These are phyloP conservation scores for Psylliodes chrysocephalus DNA, from an alignment of 2,888 invertebrate species.

Conservation along the genomic window DNA sequence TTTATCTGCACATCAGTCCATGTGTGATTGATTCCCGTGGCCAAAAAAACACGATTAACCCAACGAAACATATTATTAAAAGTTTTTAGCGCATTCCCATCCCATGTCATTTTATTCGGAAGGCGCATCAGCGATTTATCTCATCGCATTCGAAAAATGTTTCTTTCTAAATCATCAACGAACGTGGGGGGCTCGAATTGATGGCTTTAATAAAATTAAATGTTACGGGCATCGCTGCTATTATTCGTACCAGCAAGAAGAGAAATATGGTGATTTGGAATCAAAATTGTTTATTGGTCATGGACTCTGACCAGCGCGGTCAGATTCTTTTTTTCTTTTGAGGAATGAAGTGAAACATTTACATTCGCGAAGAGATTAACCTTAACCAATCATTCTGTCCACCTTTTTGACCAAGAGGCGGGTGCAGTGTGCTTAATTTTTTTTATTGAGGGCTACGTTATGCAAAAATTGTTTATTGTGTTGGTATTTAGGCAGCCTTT, in stretches of 20 bases:
- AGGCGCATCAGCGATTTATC: conserved; percentile 9
- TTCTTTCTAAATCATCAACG: conserved; percentile 39
- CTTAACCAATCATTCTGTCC: too few relatives aligned
- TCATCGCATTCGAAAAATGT: conserved; percentile 38
- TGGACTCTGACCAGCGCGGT: background rate
- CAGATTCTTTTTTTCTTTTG: background rate
- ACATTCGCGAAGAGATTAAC: too few relatives aligned
- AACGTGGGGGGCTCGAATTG: conserved; percentile 43
- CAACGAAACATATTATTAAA: background rate
- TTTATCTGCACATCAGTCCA: too few relatives aligned
- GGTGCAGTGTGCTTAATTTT: too few relatives aligned
- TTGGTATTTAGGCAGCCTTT: too few relatives aligned
- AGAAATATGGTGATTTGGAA: conserved; percentile 1
- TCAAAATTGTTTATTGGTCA: conserved; percentile 22
- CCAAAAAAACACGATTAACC: too few relatives aligned
- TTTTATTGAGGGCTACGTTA: too few relatives aligned
- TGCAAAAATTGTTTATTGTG: too few relatives aligned
- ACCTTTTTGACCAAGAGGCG: too few relatives aligned
- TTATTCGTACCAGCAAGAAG: conserved; percentile 26
- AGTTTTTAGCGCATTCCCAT: background rate
- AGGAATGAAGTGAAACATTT: background rate
- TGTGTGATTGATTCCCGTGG: too few relatives aligned
- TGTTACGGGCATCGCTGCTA: conserved; percentile 42
- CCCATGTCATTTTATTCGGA: conserved; percentile 23
- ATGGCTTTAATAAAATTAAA: conserved; percentile 47